Base-by-base conservation (phyloP, 1,140 invertebrate genomes). In the Aphelenchoides fujianensis region DNA sequence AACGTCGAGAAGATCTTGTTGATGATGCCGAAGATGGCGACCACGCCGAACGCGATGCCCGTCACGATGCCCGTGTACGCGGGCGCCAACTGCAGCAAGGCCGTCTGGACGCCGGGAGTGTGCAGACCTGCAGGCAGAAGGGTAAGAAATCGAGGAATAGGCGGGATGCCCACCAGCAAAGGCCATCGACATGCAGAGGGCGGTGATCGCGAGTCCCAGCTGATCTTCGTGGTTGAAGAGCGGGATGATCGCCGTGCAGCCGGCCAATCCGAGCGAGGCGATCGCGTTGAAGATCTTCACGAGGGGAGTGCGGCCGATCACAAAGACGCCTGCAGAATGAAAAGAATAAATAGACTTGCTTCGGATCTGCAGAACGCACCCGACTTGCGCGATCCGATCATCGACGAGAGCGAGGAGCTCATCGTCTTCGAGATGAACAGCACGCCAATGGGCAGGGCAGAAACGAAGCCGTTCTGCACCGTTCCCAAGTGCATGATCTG, bases 31-130 rank as follows among this genome's bases (percentile, higher is more conserved):
- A 74, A 77, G 3, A 81, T 62, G 3, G 80, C 79, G n/a, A 84
- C 82, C 23, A 80, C 76, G 16, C 77, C 64, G 63, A 83, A 83
- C 2, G 82, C 76, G 19, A 83, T 77, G 27, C 81, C 81, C 2
- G 80, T 84, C 31, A 83, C 69, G 31, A 84, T 70, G 30, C 82
- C 82, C 2, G 82, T 79, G 59, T 72, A 83, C 1, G 80, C 80
- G 3, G 82, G 82, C 5, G 82, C 82, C 1, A 83, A 63, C 70
- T 83, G 80, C n/a, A 83, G 54, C 3, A 83, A 67, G 12, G 82
- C 82, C 28, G 81, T 83, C 72, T 79, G 79, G 41, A 83, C 80
- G 35, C 82, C 82, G 9, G 82, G 82, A 0, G 82, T 84, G 54
- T 83, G 82, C 16, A 83, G 79, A 34, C 80, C 80, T 82, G 31